Base-by-base conservation (phyloP, 2,888 invertebrate species). In the Tipula confusa region DNA sequence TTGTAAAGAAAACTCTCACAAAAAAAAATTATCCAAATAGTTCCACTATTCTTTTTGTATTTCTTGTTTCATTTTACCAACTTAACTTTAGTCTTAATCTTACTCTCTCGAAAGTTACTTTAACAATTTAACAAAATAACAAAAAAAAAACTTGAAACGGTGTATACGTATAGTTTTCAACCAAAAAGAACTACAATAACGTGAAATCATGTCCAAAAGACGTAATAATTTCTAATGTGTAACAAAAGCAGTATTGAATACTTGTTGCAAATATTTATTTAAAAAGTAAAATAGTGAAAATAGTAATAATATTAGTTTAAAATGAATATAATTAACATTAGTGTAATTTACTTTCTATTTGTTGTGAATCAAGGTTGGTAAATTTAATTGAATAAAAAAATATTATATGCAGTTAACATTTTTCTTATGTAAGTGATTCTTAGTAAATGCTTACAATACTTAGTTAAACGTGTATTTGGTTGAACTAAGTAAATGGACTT, bases 361-460 rank as follows among this genome's bases (percentile, higher is more conserved):
- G 24, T 64, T 64, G 64, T 64, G 24, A 64, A 64, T 64, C 64
- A 64, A 64, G 64, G 64, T 64, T 64, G 24, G 64, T 64, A 64
- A 64, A 64, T 18, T 18, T 18, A 48, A 64, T 24, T 6, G 24
- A 64, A 64, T n/a, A 64, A 64, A 64, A 64, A 24, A 43, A 38
- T 38, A 38, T 38, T 38, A 31, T 31, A 31, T 31, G 6, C 9
- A 0, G 36, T 36, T 43, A 15, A 43, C 43, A 43, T 15, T 43
- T 43, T 0, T 38, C 7, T 43, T 43, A 43, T 18, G 15, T 4
- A 43, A 43, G 43, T 43, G 43, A 43, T 15, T 43, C 15, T 15
- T 15, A 43, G 18, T 43, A 15, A 43, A 43, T 43, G 43, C n/a
- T 4, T 6, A 5, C 15, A 43, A 15, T 43, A 43, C 5, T n/a